Evolutionary conservation across 2,797 vertebrate species (phyloP).

Genomic region (Macrochelys suwanniensis): DNA sequence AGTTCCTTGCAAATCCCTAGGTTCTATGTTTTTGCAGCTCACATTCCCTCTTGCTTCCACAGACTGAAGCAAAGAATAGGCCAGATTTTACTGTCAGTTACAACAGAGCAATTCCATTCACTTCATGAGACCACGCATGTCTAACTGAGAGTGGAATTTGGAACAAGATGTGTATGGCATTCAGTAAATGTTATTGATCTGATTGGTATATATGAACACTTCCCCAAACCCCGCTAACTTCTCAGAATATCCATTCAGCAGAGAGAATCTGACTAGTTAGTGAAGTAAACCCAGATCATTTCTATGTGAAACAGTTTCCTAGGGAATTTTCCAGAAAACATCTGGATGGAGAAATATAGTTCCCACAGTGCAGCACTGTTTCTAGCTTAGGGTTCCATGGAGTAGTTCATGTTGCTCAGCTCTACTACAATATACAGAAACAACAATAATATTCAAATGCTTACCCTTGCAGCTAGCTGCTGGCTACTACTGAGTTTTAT

Average conservation of each 20-base stretch:
- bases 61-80: background rate
- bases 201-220: background rate
- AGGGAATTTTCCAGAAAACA: background rate
- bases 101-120: background rate
- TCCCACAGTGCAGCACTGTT: background rate
- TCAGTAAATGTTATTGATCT: background rate
- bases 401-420: background rate
- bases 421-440: background rate
- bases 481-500: background rate
- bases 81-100: background rate
- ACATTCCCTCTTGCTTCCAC: background rate
- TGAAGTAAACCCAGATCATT: background rate
- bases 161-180: accelerated
- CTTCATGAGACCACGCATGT: background rate
- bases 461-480: background rate
- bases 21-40: accelerated
- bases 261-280: background rate
- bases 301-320: background rate
- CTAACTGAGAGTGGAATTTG: background rate
- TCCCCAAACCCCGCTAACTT: background rate
- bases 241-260: background rate
- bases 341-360: background rate
- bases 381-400: background rate
- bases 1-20: background rate
- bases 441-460: background rate